Conservation (phyloP, 1,140 invertebrate species). For the Myzus persicae region DNA sequence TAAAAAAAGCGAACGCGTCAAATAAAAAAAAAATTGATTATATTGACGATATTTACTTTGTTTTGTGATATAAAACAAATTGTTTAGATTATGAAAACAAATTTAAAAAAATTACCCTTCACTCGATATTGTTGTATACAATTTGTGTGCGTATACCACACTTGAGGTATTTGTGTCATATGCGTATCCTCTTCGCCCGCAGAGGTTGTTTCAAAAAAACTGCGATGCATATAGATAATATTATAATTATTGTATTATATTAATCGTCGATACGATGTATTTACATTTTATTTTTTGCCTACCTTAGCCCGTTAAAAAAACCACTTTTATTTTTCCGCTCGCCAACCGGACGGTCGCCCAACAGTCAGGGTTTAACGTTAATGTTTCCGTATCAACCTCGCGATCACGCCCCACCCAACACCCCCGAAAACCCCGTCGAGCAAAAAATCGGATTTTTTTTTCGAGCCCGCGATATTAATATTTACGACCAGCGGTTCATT, state of each 20-base stretch:
- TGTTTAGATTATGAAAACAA: too few species aligned
- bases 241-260: too few species aligned
- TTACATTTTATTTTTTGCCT: background rate
- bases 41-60: too few species aligned
- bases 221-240: too few species aligned
- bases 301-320: background rate
- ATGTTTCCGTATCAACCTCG: background rate
- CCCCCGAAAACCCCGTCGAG: background rate
- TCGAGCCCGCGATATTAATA: background rate
- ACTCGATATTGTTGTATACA: too few species aligned
- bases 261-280: background rate
- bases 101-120: too few species aligned
- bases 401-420: background rate
- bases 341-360: background rate
- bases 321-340: background rate
- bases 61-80: too few species aligned
- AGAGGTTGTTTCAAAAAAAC: background rate
- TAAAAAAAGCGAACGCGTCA: too few species aligned
- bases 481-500: background rate
- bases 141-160: too few species aligned
- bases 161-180: too few species aligned
- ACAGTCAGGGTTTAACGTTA: background rate
- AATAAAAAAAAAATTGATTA: too few species aligned
- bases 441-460: background rate
- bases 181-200: too few species aligned